Percentiles rank a stretch among this genome's conserved stretches.
These are phyloP conservation scores for Physocephala rufipes DNA, from an alignment of 2,888 invertebrate species.

Conservation along the genomic window DNA sequence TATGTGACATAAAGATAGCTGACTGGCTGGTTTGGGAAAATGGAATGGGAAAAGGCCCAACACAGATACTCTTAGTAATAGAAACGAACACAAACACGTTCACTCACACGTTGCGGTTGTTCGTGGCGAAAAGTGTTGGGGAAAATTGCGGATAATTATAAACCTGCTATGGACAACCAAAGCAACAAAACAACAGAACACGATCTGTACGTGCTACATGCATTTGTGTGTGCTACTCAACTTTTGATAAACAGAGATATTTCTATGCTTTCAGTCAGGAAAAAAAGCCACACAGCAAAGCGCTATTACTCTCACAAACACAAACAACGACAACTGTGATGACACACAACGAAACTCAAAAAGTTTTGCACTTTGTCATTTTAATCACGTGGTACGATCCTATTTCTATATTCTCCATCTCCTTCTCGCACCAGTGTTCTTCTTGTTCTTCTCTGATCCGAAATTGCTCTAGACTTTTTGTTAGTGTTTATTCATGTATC, in stretches of 20 bases:
- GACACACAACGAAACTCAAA: slow-evolving; percentile 1
- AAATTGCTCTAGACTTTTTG: not conserved
- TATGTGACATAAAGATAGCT: not conserved
- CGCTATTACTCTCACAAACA: not conserved
- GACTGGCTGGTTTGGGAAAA: not conserved
- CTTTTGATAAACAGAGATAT: too few species aligned
- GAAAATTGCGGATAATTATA: slow-evolving; percentile 28
- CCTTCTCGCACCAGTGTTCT: slow-evolving; percentile 15
- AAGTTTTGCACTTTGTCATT: not conserved
- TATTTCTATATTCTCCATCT: not conserved
- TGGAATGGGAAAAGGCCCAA: not conserved
- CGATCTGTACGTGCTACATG: too few species aligned
- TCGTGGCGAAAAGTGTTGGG: not conserved
- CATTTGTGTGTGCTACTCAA: too few species aligned
- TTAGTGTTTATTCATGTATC: too few species aligned
- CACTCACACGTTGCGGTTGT: not conserved
- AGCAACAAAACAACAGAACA: slow-evolving; percentile 8
- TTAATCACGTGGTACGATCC: not conserved
- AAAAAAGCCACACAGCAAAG: not conserved
- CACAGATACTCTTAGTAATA: not conserved
- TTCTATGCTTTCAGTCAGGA: too few species aligned
- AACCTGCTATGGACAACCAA: slow-evolving; percentile 8
- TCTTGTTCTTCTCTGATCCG: not conserved
- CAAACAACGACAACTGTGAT: not conserved
- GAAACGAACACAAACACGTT: not conserved